Conservation (phyloP, 2,113 vertebrate species). For the Psophia crepitans region DNA sequence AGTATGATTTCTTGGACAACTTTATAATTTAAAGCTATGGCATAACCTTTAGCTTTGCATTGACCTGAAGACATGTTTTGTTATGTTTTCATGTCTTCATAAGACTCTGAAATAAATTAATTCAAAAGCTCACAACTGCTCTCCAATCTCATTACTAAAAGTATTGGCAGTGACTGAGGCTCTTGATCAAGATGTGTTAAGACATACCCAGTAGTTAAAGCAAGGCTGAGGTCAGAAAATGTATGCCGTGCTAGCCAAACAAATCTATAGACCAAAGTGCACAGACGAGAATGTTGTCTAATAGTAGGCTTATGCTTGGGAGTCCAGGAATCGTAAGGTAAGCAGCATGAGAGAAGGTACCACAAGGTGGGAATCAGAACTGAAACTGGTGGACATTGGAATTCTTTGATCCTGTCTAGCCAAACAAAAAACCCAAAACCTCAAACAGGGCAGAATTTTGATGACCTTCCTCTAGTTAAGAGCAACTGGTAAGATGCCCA, state of each 20-base stretch:
- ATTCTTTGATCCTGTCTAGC: neutral
- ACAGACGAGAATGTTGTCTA: rapidly evolving
- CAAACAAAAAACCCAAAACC: rapidly evolving
- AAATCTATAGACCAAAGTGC: neutral
- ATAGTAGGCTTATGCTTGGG: neutral
- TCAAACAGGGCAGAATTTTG: neutral
- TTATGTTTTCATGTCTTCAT: neutral
- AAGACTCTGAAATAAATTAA: neutral
- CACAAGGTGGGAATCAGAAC: neutral
- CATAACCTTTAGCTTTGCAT: neutral
- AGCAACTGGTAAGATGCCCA: neutral
- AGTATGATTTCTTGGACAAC: neutral
- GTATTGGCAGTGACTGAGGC: neutral
- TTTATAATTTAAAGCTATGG: neutral
- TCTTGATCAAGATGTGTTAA: neutral
- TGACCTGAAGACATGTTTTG: neutral
- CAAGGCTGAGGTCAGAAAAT: neutral
- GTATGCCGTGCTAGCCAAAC: neutral
- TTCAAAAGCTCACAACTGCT: neutral
- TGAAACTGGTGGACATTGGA: rapidly evolving
- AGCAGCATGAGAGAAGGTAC: neutral
- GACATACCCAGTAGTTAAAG: neutral
- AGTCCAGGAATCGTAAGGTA: neutral
- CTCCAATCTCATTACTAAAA: neutral
- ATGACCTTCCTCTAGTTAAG: neutral